A percentile compares a stretch with the other conserved stretches of the same genome.
Evolutionary conservation across 1,140 invertebrate genomes (phyloP).

Genomic region (Lerema accius): DNA sequence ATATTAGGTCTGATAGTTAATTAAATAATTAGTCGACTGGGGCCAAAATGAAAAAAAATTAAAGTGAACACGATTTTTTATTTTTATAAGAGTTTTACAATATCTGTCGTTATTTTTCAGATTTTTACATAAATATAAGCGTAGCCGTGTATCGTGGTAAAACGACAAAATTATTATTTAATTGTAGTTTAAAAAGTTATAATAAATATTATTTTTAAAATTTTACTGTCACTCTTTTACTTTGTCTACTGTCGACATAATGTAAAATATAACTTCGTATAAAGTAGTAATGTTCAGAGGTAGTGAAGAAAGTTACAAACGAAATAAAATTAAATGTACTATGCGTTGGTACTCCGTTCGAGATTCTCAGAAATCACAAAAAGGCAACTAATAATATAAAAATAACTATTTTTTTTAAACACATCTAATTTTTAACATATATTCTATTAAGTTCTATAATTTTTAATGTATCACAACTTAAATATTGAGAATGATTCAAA

Average conservation of each 20-base stretch:
- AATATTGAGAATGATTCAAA: too few species aligned
- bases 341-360: not conserved
- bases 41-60: slow-evolving; percentile 10
- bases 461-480: too few species aligned
- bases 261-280: not conserved
- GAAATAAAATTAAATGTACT: not conserved
- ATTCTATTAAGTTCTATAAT: too few species aligned
- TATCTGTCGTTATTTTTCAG: slow-evolving; percentile 3
- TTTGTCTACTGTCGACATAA: not conserved
- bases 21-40: not conserved
- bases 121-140: slow-evolving; percentile 20
- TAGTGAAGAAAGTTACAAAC: not conserved
- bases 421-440: not conserved
- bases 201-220: not conserved
- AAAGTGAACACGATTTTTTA: slow-evolving; percentile 16
- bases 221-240: not conserved
- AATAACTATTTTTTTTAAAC: slow-evolving; percentile 2
- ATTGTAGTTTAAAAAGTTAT: slow-evolving; percentile 8
- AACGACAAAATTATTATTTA: not conserved
- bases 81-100: slow-evolving; percentile 17
- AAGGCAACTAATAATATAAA: not conserved
- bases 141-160: not conserved
- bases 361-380: slow-evolving; percentile 14
- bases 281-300: slow-evolving; percentile 13
- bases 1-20: not conserved